A percentile compares a stretch with the other conserved stretches of the same genome.
These are phyloP conservation scores for Manduca sexta DNA, from an alignment of 1,140 invertebrate species.

Conservation along the genomic window DNA sequence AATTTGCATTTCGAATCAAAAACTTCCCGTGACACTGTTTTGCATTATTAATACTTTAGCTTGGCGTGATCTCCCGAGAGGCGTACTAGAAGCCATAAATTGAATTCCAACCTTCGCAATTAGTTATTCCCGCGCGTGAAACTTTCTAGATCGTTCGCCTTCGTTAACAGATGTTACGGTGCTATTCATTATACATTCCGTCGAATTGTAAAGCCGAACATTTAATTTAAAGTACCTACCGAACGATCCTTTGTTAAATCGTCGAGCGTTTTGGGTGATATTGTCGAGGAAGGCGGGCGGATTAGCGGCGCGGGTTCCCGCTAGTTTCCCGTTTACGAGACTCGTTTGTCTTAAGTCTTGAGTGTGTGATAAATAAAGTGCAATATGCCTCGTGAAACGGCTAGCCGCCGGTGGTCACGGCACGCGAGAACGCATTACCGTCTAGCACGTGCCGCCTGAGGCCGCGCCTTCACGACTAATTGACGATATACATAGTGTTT, in stretches of 20 bases:
- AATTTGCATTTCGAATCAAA: conserved; percentile 71
- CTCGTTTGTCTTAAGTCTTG: conserved; percentile 36
- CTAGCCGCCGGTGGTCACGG: conserved; percentile 4
- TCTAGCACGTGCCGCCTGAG: conserved; percentile 19
- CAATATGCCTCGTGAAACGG: conserved; percentile 27
- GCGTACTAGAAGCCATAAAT: conserved; percentile 70
- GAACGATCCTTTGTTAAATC: conserved; percentile 64
- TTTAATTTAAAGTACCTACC: conserved; percentile 72
- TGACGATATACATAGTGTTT: not conserved
- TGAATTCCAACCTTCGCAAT: conserved; percentile 73
- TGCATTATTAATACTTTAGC: conserved; percentile 72
- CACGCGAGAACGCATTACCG: conserved; percentile 15
- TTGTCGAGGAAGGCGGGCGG: conserved; percentile 45
- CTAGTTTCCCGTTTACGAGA: conserved; percentile 35
- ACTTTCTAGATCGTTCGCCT: conserved; percentile 73
- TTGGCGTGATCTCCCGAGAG: conserved; percentile 65
- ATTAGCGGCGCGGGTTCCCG: conserved; percentile 45
- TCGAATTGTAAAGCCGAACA: conserved; percentile 71
- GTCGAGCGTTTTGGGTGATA: conserved; percentile 52
- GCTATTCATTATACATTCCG: conserved; percentile 73
- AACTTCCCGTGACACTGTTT: conserved; percentile 73
- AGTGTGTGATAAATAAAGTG: conserved; percentile 42
- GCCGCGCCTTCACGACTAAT: not conserved
- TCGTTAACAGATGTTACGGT: conserved; percentile 73
- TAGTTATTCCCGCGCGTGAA: conserved; percentile 73